Conservation (phyloP, 2,888 invertebrate species). For the Erebia epiphron region DNA sequence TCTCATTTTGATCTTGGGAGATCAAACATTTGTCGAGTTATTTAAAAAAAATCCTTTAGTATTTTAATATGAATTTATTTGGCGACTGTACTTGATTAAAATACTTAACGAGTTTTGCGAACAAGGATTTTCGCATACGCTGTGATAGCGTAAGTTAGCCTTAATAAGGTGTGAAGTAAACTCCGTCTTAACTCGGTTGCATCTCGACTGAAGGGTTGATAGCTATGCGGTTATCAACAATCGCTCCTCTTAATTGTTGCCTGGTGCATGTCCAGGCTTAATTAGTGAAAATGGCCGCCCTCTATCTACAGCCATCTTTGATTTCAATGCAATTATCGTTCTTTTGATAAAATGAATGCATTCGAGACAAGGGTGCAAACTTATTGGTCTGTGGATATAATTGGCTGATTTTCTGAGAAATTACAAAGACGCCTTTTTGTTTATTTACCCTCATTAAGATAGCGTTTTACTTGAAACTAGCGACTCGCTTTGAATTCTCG, state of each 20-base stretch:
- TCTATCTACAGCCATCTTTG: constrained; percentile 74
- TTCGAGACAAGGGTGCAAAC: constrained; percentile 45
- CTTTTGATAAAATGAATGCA: constrained; percentile 67
- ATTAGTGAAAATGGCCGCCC: constrained; percentile 78
- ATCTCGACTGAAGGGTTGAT: constrained; percentile 65
- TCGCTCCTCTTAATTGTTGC: constrained; percentile 78
- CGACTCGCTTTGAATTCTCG: background rate
- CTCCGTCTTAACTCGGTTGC: constrained; percentile 57
- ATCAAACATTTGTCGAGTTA: too few relatives aligned
- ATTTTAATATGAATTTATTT: background rate
- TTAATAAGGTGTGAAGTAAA: constrained; percentile 73
- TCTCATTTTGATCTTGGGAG: too few relatives aligned
- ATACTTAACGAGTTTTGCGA: constrained; percentile 35
- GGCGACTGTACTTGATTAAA: constrained; percentile 38
- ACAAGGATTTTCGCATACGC: constrained; percentile 35
- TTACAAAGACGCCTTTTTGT: constrained; percentile 2
- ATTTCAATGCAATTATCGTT: constrained; percentile 81
- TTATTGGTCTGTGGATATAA: constrained; percentile 41
- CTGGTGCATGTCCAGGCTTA: constrained; percentile 74
- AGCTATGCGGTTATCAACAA: constrained; percentile 72
- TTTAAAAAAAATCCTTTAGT: too few relatives aligned
- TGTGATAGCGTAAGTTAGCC: constrained; percentile 41
- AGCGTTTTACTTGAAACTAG: constrained; percentile 9
- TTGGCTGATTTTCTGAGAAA: constrained; percentile 34
- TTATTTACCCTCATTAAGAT: constrained; percentile 18